Conservation (phyloP, 2,888 invertebrate species). For the Dryobota labecula region DNA sequence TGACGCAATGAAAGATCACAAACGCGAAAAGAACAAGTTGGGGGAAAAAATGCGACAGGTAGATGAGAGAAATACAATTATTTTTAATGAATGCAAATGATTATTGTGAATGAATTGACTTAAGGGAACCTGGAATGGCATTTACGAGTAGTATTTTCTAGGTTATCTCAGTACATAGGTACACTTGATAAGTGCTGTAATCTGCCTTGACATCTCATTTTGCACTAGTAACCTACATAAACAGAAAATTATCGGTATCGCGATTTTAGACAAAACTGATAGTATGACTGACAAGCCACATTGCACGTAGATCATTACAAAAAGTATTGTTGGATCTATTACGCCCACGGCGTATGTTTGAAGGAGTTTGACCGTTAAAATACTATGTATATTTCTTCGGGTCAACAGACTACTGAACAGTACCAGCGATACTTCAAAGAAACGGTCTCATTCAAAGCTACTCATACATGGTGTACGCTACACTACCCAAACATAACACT, state of each 20-base stretch:
- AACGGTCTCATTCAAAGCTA: slow-evolving; percentile 6
- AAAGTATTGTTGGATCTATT: background rate
- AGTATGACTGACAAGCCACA: slow-evolving; percentile 8
- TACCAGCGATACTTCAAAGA: slow-evolving; percentile 31
- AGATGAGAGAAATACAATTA: no score
- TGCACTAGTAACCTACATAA: slow-evolving; percentile 34
- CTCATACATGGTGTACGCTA: slow-evolving; percentile 23
- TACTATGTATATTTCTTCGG: background rate
- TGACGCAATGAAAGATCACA: no score
- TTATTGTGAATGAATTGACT: background rate
- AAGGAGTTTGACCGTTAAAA: background rate
- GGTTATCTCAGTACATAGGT: slow-evolving; percentile 6
- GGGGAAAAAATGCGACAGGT: no score
- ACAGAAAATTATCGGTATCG: slow-evolving; percentile 22
- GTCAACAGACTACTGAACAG: slow-evolving; percentile 37
- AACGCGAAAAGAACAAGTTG: no score
- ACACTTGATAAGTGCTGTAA: slow-evolving; percentile 33
- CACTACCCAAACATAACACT: slow-evolving; percentile 28
- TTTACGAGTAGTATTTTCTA: slow-evolving; percentile 13
- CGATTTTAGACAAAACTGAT: slow-evolving; percentile 21
- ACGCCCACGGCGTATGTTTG: background rate
- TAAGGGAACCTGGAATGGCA: background rate
- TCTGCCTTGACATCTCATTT: slow-evolving; percentile 40
- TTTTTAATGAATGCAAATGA: background rate
- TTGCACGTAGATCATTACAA: slow-evolving; percentile 16